Base-by-base conservation (phyloP, 2,113 vertebrate genomes). In the Hipposideros armiger region DNA sequence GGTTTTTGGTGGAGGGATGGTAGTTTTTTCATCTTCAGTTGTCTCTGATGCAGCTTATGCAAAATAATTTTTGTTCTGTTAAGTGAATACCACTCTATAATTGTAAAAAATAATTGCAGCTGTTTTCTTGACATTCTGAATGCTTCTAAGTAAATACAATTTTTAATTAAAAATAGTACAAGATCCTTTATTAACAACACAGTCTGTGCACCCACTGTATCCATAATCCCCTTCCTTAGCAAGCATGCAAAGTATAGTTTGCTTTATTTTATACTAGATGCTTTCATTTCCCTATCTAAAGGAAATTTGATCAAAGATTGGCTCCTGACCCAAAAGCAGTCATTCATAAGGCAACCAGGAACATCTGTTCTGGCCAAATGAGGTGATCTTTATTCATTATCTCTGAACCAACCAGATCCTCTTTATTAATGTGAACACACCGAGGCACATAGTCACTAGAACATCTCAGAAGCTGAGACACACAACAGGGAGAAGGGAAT, bases 61-160 rank as follows among this genome's bases (percentile, higher is more conserved):
- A 17, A 54, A 13, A 54, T 54, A 54, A 54, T 54, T 54, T 13
- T 54, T 19, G 52, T 54, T 54, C 52, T 54, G 52, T 54, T 54
- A 54, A 54, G 14, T 54, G 52, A 54, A 54, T 54, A 17, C 52
- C 16, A 54, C 52, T 54, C 52, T 54, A 4, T 54, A 15, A 54
- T 54, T 54, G 52, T 17, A 54, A 98, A 99, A 99, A 99, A 97
- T 98, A 99, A 98, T 99, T 99, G 98, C 99, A 99, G 99, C 98
- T 99, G 98, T 99, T 99, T 99, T 99, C 99, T 99, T 98, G 99
- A 99, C 99, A 99, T 99, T 99, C 98, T 99, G 99, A 99, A 99
- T 99, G 99, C 99, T 99, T 99, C 99, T 99, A 98, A 99, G 99
- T 99, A 99, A 99, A 99, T 98, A 98, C 98, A 99, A 97, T 98